Conservation (phyloP, 2,888 invertebrate species). For the Tuta absoluta region DNA sequence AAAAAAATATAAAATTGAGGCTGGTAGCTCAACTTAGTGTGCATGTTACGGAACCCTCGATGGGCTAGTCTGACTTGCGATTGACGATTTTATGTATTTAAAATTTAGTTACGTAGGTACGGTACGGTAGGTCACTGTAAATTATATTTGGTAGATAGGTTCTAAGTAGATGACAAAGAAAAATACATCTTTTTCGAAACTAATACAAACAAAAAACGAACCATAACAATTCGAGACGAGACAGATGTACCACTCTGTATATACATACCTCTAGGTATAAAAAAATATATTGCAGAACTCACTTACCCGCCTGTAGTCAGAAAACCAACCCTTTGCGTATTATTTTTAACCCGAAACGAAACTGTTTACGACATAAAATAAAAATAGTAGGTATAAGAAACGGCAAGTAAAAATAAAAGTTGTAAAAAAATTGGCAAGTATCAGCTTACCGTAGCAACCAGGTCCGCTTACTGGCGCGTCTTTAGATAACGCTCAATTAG, state of each 20-base stretch:
- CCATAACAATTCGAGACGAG: neutral
- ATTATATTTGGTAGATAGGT: no score
- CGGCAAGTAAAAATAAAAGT: no score
- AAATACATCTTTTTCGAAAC: no score
- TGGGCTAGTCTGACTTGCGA: no score
- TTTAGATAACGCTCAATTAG: conserved; percentile 75
- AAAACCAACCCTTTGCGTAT: conserved; percentile 55
- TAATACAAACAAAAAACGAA: no score
- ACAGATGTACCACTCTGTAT: neutral
- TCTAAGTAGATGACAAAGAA: no score
- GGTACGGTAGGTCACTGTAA: no score
- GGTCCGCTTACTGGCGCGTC: conserved; percentile 64
- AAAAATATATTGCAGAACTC: neutral
- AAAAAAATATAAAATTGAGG: no score
- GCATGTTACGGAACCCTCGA: no score
- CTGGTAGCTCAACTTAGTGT: no score
- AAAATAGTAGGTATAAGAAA: conserved; percentile 45
- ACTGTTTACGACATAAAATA: conserved; percentile 56
- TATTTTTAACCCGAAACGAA: conserved; percentile 58
- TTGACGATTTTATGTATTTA: no score
- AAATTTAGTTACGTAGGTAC: no score
- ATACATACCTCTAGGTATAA: neutral
- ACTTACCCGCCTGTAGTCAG: conserved; percentile 45
- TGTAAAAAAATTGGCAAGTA: conserved; percentile 50
- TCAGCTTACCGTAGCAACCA: conserved; percentile 61